phyloP scores from a whole-genome alignment of 2,797 vertebrate genomes.

The Argentina silus region DNA sequence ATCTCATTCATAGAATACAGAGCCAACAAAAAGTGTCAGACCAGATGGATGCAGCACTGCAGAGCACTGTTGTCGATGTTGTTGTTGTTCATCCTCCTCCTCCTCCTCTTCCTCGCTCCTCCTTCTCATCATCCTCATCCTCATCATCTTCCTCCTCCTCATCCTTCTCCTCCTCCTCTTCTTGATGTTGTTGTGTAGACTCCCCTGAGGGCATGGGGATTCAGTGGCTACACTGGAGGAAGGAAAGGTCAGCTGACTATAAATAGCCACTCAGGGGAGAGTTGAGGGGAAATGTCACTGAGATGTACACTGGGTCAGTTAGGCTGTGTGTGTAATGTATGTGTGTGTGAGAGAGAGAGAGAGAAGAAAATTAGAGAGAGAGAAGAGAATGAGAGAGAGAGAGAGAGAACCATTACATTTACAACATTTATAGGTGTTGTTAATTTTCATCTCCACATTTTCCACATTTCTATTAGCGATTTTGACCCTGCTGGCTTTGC shows the following conservation, averaged over 20 bases:
- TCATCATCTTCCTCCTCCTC: neutral
- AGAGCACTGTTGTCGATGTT: neutral
- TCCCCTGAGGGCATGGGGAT: neutral
- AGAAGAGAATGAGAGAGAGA: neutral
- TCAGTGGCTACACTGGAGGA: neutral
- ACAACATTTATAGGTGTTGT: neutral
- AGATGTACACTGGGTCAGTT: slow-evolving; percentile 4
- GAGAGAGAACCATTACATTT: neutral
- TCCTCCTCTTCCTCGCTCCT: slow-evolving; percentile 3
- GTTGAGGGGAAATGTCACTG: slow-evolving; percentile 38
- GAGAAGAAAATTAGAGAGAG: neutral
- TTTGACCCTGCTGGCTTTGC: neutral
- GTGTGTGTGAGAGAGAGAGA: neutral
- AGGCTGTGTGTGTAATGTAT: neutral
- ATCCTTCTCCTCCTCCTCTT: neutral
- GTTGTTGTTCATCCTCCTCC: neutral
- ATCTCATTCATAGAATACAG: neutral
- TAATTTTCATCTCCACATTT: neutral
- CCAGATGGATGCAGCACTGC: neutral
- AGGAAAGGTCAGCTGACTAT: slow-evolving; percentile 62
- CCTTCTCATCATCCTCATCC: neutral
- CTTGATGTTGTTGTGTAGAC: neutral
- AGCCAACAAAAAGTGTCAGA: neutral
- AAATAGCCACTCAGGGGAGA: slow-evolving; percentile 46
- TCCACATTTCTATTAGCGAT: slow-evolving; percentile 1